Evolutionary conservation across 2,113 vertebrate genomes (phyloP).

Genomic region (Circaetus gallicus): DNA sequence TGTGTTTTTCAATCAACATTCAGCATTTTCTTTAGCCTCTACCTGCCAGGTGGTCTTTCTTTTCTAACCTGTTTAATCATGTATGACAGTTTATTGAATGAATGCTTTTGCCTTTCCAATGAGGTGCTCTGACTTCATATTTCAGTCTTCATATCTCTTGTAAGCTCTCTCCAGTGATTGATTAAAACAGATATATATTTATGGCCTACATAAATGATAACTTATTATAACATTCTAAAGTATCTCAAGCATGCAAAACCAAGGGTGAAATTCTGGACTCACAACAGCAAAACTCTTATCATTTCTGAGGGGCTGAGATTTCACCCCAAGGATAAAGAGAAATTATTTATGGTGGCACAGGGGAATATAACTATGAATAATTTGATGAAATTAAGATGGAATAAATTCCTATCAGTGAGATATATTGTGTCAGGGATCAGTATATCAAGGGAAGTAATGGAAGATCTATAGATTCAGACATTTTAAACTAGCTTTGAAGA

Average conservation of each 20-base stretch:
- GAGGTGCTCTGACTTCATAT: constrained; percentile 6
- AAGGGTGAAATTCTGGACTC: background rate
- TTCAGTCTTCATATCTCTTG: constrained; percentile 16
- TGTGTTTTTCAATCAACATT: background rate
- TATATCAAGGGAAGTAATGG: constrained; percentile 24
- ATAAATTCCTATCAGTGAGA: constrained; percentile 9
- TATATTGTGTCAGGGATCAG: background rate
- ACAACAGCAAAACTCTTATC: background rate
- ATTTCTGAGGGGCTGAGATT: background rate
- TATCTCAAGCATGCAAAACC: constrained; percentile 12
- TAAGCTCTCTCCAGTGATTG: constrained; percentile 6
- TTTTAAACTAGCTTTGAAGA: constrained; percentile 11
- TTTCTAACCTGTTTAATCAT: constrained; percentile 12
- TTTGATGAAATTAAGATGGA: constrained; percentile 36
- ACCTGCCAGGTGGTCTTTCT: constrained; percentile 1
- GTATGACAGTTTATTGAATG: constrained; percentile 1
- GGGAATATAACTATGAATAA: constrained; percentile 37
- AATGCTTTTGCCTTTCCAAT: constrained; percentile 6
- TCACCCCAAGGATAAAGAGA: background rate
- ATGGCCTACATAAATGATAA: constrained; percentile 20
- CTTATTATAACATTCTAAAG: background rate
- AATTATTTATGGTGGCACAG: constrained; percentile 36
- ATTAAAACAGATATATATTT: constrained; percentile 46
- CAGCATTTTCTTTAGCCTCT: background rate
- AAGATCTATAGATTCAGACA: constrained; percentile 1